phyloP scores from a whole-genome alignment of 1,140 invertebrate species.

The Drosophila miranda region DNA sequence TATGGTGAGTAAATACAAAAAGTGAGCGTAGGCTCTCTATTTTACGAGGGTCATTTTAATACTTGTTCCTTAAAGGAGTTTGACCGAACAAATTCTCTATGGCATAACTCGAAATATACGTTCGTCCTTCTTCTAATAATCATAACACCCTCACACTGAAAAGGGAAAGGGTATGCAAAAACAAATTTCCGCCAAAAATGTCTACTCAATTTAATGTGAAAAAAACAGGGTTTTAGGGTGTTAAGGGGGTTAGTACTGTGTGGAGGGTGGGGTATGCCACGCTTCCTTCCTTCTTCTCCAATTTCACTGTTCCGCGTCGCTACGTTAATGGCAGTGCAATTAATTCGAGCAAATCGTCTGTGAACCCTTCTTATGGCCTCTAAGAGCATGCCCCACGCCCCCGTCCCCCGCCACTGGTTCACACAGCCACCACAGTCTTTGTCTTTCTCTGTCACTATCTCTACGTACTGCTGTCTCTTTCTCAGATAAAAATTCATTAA shows the following conservation, averaged over 20 bases:
- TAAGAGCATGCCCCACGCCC: constrained; percentile 4
- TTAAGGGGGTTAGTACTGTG: background rate
- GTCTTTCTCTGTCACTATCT: background rate
- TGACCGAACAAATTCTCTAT: too few species aligned
- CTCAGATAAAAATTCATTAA: constrained; percentile 77
- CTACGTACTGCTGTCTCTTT: background rate
- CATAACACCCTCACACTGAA: constrained; percentile 17
- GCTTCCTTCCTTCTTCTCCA: constrained; percentile 19
- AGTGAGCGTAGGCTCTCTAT: too few species aligned
- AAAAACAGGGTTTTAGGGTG: constrained; percentile 21
- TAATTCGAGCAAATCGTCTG: constrained; percentile 81
- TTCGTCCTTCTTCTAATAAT: too few species aligned
- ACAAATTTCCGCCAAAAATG: constrained; percentile 75
- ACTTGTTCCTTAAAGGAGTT: too few species aligned
- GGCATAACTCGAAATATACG: too few species aligned
- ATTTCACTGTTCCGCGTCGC: constrained; percentile 40
- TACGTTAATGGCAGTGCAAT: constrained; percentile 78
- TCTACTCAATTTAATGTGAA: constrained; percentile 38
- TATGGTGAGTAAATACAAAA: too few species aligned
- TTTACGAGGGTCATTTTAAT: too few species aligned
- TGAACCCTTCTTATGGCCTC: constrained; percentile 79
- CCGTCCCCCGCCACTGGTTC: background rate
- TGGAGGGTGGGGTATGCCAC: background rate
- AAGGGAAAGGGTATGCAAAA: constrained; percentile 69
- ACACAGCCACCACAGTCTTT: background rate